A percentile compares a stretch with the other conserved stretches of the same genome.
These are phyloP conservation scores for Chromoteleia sp. DNA, from an alignment of 2,888 invertebrate species.

Conservation along the genomic window DNA sequence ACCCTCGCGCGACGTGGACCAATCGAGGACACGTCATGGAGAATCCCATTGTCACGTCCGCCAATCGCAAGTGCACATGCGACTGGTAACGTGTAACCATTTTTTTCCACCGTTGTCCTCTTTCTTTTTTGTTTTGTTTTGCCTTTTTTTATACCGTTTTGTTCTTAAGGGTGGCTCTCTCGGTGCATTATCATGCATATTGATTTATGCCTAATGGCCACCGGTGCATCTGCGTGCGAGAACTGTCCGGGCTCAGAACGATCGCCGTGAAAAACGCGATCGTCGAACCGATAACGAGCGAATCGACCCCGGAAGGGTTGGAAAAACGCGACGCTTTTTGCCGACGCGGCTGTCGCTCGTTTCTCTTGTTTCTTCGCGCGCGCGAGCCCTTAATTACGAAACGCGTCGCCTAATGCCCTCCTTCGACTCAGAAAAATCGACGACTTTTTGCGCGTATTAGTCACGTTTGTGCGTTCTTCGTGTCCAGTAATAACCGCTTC, in stretches of 20 bases:
- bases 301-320: conserved; percentile 13
- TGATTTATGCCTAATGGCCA: conserved; percentile 81
- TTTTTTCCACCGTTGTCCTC: conserved; percentile 33
- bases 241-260: conserved; percentile 21
- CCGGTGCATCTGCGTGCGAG: conserved; percentile 74
- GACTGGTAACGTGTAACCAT: conserved; percentile 63
- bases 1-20: conserved; percentile 78
- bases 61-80: conserved; percentile 74
- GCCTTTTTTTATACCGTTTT: not conserved
- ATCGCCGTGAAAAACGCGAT: conserved; percentile 63
- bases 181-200: conserved; percentile 80
- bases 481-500: no score
- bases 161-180: conserved; percentile 48
- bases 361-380: conserved; percentile 33
- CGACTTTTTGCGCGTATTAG: conserved; percentile 20
- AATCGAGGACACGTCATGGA: conserved; percentile 79
- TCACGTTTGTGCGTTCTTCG: not conserved
- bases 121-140: conserved; percentile 18
- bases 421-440: conserved; percentile 30
- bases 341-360: not conserved
- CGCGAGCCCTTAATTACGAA: conserved; percentile 38
- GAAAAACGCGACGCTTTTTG: conserved; percentile 35
- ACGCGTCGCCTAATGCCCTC: conserved; percentile 1
- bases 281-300: conserved; percentile 52
- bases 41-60: conserved; percentile 81